Conservation (phyloP, 2,113 vertebrate genomes). For the Pangasianodon hypophthalmus region DNA sequence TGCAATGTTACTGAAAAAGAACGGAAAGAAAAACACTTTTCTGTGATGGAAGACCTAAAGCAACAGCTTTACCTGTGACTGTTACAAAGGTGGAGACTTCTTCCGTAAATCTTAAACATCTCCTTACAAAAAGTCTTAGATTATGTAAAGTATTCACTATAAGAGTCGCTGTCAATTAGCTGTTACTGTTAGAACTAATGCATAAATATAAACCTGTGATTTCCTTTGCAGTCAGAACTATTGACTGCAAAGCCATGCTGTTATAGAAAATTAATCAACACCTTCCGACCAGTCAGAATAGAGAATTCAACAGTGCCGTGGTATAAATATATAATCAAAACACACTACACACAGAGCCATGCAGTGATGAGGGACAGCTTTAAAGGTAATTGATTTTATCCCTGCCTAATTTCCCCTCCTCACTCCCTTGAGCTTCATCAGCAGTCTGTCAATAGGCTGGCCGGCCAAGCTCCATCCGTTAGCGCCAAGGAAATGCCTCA, state of each 20-base stretch:
- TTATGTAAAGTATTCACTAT: not conserved
- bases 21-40: not conserved
- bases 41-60: too few species aligned
- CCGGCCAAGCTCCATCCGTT: constrained; percentile 68
- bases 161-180: not conserved
- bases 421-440: constrained; percentile 70
- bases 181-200: not conserved
- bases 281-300: not conserved
- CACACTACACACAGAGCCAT: constrained; percentile 47
- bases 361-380: constrained; percentile 68
- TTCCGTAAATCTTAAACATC: not conserved
- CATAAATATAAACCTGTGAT: not conserved
- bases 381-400: constrained; percentile 77
- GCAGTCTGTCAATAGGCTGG: constrained; percentile 75
- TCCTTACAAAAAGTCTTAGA: not conserved
- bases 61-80: not conserved
- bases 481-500: constrained; percentile 73
- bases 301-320: not conserved
- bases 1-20: not conserved
- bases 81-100: not conserved
- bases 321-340: constrained; percentile 23
- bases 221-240: too few species aligned
- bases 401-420: constrained; percentile 70
- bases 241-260: not conserved
- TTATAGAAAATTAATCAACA: not conserved